These are phyloP conservation scores for Yponomeuta malinellus DNA, from an alignment of 2,888 invertebrate genomes.

Conservation along the genomic window DNA sequence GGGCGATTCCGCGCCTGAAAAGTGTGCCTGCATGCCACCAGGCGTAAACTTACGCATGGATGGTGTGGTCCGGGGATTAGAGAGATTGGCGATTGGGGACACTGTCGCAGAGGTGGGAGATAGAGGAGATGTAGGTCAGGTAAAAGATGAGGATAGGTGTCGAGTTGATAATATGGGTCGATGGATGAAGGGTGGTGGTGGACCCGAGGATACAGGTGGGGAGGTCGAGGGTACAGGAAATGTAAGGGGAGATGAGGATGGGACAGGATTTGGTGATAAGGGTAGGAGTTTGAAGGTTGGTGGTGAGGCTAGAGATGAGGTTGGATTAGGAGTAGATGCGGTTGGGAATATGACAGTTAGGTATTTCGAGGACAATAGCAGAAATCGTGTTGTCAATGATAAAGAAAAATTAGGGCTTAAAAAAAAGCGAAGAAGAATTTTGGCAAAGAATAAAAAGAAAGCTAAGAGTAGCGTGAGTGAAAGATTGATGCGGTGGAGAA, in stretches of 20 bases:
- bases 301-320: not conserved
- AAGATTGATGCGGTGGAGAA: not conserved
- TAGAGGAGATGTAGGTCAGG: not conserved
- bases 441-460: not conserved
- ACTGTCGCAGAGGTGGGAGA: not conserved
- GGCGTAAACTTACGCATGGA: slow-evolving; percentile 7
- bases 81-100: not conserved
- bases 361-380: too few species aligned
- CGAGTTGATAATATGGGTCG: not conserved
- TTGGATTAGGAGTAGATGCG: not conserved
- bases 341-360: not conserved
- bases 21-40: slow-evolving; percentile 29
- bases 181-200: not conserved
- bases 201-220: not conserved
- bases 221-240: not conserved
- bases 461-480: not conserved
- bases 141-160: not conserved
- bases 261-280: not conserved
- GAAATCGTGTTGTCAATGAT: too few species aligned
- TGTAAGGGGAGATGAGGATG: not conserved
- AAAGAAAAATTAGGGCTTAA: not conserved
- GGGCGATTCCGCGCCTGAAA: slow-evolving; percentile 37
- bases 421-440: not conserved
- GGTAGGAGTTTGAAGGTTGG: not conserved
- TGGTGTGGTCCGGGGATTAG: not conserved